Base-by-base conservation (phyloP, 2,797 vertebrate genomes). In the Sebastes reedi region DNA sequence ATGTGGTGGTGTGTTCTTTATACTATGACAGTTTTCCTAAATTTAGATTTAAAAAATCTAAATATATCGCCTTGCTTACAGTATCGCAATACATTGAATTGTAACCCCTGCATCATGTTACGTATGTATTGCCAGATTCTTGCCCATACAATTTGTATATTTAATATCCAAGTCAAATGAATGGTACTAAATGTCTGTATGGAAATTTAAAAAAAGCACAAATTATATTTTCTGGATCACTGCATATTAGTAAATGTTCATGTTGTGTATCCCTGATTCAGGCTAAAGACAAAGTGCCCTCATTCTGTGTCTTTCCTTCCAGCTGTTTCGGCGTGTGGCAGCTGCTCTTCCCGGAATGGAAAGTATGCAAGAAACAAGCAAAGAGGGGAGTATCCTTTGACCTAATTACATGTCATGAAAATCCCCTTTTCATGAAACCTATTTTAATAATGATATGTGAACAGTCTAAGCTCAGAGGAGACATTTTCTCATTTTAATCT, bases 371-470 rank as follows among this genome's bases (percentile, higher is more conserved):
- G 97, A 98, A 91, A 95, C 97, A 10, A 97, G 96, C 95, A 98
- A 98, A 97, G 97, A 97, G 92, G 97, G 97, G 68, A 98, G 97
- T 98, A 98, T 98, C 97, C 97, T 98, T 97, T 86, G 24, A 82
- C 25, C 60, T 39, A 58, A 27, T 67, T 61, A 67, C 67, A 77
- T 16, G 46, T 75, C n/a, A 42, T 42, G 24, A 72, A 68, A 65
- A 75, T n/a, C 10, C 5, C 30, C n/a, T n/a, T 62, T 71, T 67
- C 42, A 27, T 75, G 18, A 30, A 39, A 10, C 8, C 4, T 25
- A 22, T 70, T 64, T 77, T 30, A 42, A 14, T 73, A 64, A 62
- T 36, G 39, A 68, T 20, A 20, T 42, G 30, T 65, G 55, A 72
- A 52, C 29, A 22, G 20, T 25, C 24, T 12, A 22, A 71, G 24